Evolutionary conservation across 2,888 invertebrate genomes (phyloP), one percentile per base, ranked within the genome.

Genomic region (Miltochrista miniata): DNA sequence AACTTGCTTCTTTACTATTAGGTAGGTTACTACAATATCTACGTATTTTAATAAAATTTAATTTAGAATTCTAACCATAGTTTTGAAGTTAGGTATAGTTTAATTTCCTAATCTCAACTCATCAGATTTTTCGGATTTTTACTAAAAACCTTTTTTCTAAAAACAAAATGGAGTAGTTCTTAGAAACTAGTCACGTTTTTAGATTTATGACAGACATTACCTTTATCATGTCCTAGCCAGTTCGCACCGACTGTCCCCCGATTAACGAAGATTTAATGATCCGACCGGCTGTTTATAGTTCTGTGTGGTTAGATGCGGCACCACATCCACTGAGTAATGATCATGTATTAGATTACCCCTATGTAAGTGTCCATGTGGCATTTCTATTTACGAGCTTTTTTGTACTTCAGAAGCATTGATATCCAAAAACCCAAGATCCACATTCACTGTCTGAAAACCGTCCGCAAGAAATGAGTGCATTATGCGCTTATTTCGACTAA

Each of bases 211-310:
- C 31, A 33, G 4, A 4, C n/a, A 8, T 42, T 42, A 33, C 18
- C 5, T 24, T 24, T 33, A 31, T 59, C 54, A 55, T 54, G 54
- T 58, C 24, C 50, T 64, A 61, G 43, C 48, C 61, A 70, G 64
- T 64, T 61, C 59, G 52, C 61, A 70, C 74, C 77, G 75, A 76
- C 67, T 79, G 79, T 79, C 75, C 74, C 61, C 70, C 69, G 72
- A 72, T 74, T 80, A 85, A 85, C 79, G 80, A 84, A 85, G 83
- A 86, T 85, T 83, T 85, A 85, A 74, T 79, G 75, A 72, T 69
- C 72, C 65, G 65, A 63, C 65, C 65, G 67, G 59, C 59, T 68
- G 64, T 68, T 60, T 70, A 64, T 58, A 53, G 56, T 63, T 58
- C 41, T 54, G 49, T 58, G 55, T 40, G 50, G 58, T 57, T 40